A percentile compares a stretch with the other conserved stretches of the same genome.
These are phyloP conservation scores for Eurois occulta DNA, from an alignment of 2,888 invertebrate species.

Conservation along the genomic window DNA sequence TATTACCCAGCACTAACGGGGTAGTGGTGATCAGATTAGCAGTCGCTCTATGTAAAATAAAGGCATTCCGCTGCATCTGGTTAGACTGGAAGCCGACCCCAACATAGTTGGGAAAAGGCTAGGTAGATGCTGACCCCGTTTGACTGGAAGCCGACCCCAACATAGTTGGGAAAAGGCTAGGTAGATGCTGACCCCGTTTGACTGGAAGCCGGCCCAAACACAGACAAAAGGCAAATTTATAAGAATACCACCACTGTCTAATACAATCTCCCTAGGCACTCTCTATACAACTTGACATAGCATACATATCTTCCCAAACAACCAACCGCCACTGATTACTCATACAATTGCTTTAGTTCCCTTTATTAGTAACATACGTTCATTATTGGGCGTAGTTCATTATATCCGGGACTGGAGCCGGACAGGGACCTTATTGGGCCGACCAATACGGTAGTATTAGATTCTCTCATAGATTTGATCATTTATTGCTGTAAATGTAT, in stretches of 20 bases:
- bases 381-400: conserved; percentile 58
- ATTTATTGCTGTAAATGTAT: conserved; percentile 40
- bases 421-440: conserved; percentile 21
- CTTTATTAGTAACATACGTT: conserved; percentile 44
- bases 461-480: conserved; percentile 44
- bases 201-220: not conserved
- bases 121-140: not conserved
- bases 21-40: not conserved
- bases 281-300: not conserved
- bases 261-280: not conserved
- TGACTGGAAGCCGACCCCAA: not conserved
- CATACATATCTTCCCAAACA: not conserved
- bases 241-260: not conserved
- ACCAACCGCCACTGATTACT: conserved; percentile 30
- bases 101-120: too few relatives aligned
- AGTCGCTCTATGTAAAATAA: not conserved
- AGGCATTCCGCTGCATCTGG: not conserved
- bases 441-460: conserved; percentile 43
- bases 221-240: not conserved
- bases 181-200: not conserved
- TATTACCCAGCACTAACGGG: not conserved
- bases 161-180: too few relatives aligned
- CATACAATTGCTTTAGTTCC: conserved; percentile 54
- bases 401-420: conserved; percentile 36
- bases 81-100: too few relatives aligned